Base-by-base conservation (phyloP, 2,797 vertebrate genomes). In the Alca torda region DNA sequence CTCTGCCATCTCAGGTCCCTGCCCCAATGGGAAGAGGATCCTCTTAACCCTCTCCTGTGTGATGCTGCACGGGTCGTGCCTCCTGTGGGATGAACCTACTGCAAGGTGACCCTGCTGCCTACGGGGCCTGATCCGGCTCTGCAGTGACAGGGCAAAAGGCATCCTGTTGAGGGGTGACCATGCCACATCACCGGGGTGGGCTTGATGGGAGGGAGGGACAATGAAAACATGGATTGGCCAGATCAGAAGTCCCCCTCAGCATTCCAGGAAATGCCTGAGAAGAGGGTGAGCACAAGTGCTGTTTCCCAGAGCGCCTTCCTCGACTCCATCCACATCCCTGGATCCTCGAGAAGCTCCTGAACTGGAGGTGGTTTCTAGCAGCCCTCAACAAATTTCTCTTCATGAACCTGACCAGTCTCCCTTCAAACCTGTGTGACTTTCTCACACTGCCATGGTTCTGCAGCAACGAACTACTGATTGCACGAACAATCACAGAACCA, bases 171-270 rank as follows among this genome's bases (percentile, higher is more conserved):
- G 50, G 24, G 31, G 57, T 83, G n/a, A 43, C n/a, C 7, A 16
- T n/a, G 57, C 48, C 31, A 31, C 18, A 53, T 13, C 0, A 1
- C 30, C 24, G 2, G 16, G 5, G 6, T 39, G 35, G 24, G 11
- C 15, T 7, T 20, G 39, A 37, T 46, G 31, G 19, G 37, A 67
- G 8, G 2, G 16, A 84, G 60, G 25, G 16, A 79, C 16, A 83
- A 35, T 13, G 46, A 23, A 28, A 79, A 37, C 5, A 16, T 1
- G 1, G 18, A 17, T 35, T 45, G 28, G 18, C 6, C 43, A 30
- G 5, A 61, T 28, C 37, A 37, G 18, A 61, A 65, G n/a, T 11
- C 3, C 7, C 19, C 16, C 13, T 59, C 20, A 9, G 4, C 14
- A 23, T 25, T 31, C 8, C 1, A 56, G 1, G 26, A 74, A 85